phyloP scores from a whole-genome alignment of 2,888 invertebrate species.

The Pseudococcus longispinus region DNA sequence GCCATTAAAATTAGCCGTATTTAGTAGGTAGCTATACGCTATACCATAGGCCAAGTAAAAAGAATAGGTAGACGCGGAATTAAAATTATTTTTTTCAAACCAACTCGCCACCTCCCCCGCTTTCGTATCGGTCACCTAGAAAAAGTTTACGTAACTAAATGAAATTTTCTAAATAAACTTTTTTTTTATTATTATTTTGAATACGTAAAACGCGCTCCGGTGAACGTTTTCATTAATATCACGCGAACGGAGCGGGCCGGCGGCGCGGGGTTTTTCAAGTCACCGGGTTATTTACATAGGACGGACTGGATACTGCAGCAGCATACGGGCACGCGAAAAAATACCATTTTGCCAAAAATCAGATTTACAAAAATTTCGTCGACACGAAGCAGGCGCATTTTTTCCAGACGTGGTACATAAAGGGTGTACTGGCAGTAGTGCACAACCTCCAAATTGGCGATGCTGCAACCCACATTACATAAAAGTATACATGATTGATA shows the following conservation, averaged over 20 bases:
- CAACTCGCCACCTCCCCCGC: background rate
- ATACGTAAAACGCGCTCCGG: background rate
- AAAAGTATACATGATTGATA: no score
- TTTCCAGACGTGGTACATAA: no score
- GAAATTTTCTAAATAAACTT: constrained; percentile 8
- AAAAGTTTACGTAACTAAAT: background rate
- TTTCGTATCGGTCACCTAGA: background rate
- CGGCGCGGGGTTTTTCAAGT: background rate
- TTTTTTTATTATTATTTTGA: background rate
- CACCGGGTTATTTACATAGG: constrained; percentile 3
- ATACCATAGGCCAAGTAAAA: background rate
- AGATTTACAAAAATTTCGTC: background rate
- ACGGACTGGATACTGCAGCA: background rate
- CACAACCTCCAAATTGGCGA: no score
- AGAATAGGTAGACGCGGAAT: constrained; percentile 1
- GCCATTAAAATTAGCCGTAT: constrained; percentile 9
- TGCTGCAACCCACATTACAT: no score
- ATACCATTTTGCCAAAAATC: background rate
- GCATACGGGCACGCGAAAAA: background rate
- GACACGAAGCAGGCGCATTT: background rate
- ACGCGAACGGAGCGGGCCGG: background rate
- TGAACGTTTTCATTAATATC: constrained; percentile 5
- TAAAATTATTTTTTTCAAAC: constrained; percentile 14
- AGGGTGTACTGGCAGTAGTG: no score
- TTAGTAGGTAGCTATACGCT: background rate